These are phyloP conservation scores for Carcina quercana DNA, from an alignment of 2,888 invertebrate genomes.

Conservation along the genomic window DNA sequence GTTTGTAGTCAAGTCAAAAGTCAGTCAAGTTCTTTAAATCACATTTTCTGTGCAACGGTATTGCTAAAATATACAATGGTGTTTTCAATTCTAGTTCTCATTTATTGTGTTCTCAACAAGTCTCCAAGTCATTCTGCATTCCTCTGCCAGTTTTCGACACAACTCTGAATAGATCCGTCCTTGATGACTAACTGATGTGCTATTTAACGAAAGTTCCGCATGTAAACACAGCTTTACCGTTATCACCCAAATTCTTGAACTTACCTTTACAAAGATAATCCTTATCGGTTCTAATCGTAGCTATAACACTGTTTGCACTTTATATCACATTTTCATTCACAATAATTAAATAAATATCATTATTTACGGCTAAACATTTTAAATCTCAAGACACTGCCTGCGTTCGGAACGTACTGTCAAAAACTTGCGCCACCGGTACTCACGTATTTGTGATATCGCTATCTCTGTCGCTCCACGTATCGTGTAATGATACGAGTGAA, in stretches of 20 bases:
- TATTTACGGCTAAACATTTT: slow-evolving; percentile 41
- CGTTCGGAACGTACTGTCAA: slow-evolving; percentile 65
- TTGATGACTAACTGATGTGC: slow-evolving; percentile 7
- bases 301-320: slow-evolving; percentile 16
- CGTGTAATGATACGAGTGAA: slow-evolving; percentile 16
- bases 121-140: too few relatives aligned
- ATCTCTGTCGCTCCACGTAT: slow-evolving; percentile 22
- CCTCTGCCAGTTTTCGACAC: too few relatives aligned
- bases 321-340: slow-evolving; percentile 21
- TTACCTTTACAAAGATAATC: slow-evolving; percentile 21
- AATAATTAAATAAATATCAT: slow-evolving; percentile 20
- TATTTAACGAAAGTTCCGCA: slow-evolving; percentile 42
- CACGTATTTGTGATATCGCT: slow-evolving; percentile 36
- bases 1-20: too few relatives aligned
- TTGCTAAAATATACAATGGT: too few relatives aligned
- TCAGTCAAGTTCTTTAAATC: too few relatives aligned
- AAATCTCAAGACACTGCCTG: slow-evolving; percentile 29
- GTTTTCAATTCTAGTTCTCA: too few relatives aligned
- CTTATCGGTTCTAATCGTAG: slow-evolving; percentile 12
- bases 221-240: slow-evolving; percentile 37
- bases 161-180: slow-evolving; percentile 4
- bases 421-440: slow-evolving; percentile 68
- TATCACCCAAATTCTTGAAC: slow-evolving; percentile 23
- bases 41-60: too few relatives aligned
- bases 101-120: too few relatives aligned